Evolutionary conservation across 2,888 invertebrate genomes (phyloP).

Genomic region (Erebia ligea): DNA sequence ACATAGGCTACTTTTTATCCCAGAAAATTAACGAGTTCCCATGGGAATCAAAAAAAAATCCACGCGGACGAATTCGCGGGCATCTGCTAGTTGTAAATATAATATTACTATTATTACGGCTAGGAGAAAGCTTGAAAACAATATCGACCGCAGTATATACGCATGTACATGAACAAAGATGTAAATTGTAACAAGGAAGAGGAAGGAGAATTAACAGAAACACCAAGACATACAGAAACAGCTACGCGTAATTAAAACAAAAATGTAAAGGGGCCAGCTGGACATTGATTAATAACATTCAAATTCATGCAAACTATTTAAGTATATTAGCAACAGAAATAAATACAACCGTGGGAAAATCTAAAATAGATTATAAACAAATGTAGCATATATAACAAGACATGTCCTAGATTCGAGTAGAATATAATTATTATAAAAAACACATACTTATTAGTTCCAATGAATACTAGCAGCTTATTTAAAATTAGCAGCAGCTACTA

Average conservation of each 20-base stretch:
- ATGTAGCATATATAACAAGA: too few relatives aligned
- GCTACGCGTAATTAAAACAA: background rate
- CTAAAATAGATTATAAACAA: background rate
- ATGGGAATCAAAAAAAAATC: too few relatives aligned
- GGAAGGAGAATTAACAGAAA: background rate
- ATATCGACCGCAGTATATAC: background rate
- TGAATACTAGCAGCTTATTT: too few relatives aligned
- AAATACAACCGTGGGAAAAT: background rate
- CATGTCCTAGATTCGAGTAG: too few relatives aligned
- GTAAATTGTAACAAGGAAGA: background rate
- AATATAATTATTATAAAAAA: too few relatives aligned
- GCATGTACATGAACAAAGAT: background rate
- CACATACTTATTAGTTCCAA: too few relatives aligned
- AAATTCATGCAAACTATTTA: background rate
- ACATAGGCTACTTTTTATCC: too few relatives aligned
- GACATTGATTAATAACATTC: background rate
- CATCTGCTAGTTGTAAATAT: background rate
- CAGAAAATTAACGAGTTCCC: too few relatives aligned
- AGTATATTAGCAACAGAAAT: background rate
- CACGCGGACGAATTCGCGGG: too few relatives aligned
- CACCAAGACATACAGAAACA: background rate
- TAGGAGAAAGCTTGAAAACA: conserved; percentile 1
- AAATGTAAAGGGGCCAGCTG: conserved; percentile 4
- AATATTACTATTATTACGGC: background rate
- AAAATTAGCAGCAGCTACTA: too few relatives aligned